A percentile compares a stretch with the other conserved stretches of the same genome.
Evolutionary conservation across 1,140 invertebrate species (phyloP).

Genomic region (Drosophila ironensis): DNA sequence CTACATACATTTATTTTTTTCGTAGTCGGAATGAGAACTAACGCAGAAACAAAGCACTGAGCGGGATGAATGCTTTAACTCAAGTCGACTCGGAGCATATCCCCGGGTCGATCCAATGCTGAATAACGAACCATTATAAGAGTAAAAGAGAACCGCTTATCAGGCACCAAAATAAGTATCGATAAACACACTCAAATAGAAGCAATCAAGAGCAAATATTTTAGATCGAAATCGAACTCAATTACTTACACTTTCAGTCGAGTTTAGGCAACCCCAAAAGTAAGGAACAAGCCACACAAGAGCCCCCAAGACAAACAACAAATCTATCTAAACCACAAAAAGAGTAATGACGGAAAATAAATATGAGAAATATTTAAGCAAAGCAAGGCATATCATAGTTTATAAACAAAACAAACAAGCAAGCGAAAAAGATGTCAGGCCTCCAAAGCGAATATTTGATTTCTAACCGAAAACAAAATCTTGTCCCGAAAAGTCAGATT

Average conservation of each 20-base stretch:
- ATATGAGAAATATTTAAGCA: slow-evolving; percentile 74
- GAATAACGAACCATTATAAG: slow-evolving; percentile 51
- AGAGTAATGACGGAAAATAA: slow-evolving; percentile 19
- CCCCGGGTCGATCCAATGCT: slow-evolving; percentile 70
- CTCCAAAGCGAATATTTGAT: slow-evolving; percentile 15
- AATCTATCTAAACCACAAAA: slow-evolving; percentile 45
- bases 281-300: slow-evolving; percentile 2
- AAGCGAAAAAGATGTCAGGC: slow-evolving; percentile 4
- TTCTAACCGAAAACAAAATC: slow-evolving; percentile 1
- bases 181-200: slow-evolving; percentile 25
- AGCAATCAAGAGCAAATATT: slow-evolving; percentile 58
- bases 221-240: slow-evolving; percentile 48
- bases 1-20: slow-evolving; percentile 44
- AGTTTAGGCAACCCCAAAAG: slow-evolving; percentile 58
- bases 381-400: slow-evolving; percentile 79
- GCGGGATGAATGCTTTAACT: slow-evolving; percentile 21
- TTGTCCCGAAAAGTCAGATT: not conserved
- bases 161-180: slow-evolving; percentile 82
- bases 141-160: slow-evolving; percentile 58
- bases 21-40: slow-evolving; percentile 34
- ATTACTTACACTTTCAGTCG: slow-evolving; percentile 25
- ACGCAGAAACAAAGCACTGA: slow-evolving; percentile 70
- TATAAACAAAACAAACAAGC: slow-evolving; percentile 54
- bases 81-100: slow-evolving; percentile 33
- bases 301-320: slow-evolving; percentile 7